Base-by-base conservation (phyloP, 2,888 invertebrate species). In the Apamea monoglypha region DNA sequence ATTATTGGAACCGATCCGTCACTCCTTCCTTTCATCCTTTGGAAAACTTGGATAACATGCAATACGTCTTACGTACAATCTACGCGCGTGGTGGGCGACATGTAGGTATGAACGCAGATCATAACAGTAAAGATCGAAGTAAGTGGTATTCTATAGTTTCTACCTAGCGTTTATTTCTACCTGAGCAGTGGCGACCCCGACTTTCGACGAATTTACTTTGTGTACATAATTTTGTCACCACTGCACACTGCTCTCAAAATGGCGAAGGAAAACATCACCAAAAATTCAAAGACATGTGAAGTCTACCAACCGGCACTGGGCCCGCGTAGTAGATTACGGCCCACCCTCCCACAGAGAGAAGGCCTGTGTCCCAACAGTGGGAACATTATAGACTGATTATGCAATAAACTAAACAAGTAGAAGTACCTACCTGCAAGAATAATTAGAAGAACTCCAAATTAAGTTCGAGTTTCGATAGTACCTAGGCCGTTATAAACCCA, bases 401-500 rank as follows among this genome's bases (percentile, higher is more conserved):
- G 16, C 47, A 4, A 0, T 47, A 47, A 47, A 47, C 47, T 47
- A 47, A 47, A 47, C 2, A 18, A 32, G 29, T 61, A 36, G 4
- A 64, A 36, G 10, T 10, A 12, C 5, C 36, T 25, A 64, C 53
- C 66, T 76, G 32, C 14, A 18, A 53, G 40, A 82, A 47, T 44
- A 63, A 76, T 61, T 63, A 2, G 2, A 64, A 59, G 64, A 80
- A 76, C 50, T 64, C 14, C n/a, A 36, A 72, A 40, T n/a, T 8
- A 72, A 72, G n/a, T 80, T 80, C 75, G 74, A 83, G 86, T 85
- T 88, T 44, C 77, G 40, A 74, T 78, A 68, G 80, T 79, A 59
- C 21, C 25, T 36, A 82, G 72, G 79, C 70, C 18, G 40, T 72
- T 72, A 76, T 76, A 67, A 88, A 83, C 89, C 80, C 86, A 88